Conservation (phyloP, 2,888 invertebrate species). For the Cheilosia impressa region DNA sequence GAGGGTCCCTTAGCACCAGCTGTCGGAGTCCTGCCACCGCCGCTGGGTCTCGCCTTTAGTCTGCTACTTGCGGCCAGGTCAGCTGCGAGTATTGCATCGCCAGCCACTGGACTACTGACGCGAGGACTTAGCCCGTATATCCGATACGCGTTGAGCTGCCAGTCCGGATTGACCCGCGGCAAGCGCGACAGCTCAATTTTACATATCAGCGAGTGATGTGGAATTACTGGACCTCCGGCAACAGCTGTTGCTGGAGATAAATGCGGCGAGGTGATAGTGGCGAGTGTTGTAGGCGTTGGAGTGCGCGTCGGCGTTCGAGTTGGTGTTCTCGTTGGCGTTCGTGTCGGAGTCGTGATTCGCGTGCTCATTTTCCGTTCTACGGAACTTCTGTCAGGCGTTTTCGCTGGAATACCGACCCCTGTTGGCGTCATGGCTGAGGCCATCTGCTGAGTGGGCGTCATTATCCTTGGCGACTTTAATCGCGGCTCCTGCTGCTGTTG, state of each 20-base stretch:
- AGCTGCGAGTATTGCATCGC: slow-evolving; percentile 69
- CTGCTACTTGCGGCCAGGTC: slow-evolving; percentile 64
- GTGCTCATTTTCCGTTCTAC: slow-evolving; percentile 77
- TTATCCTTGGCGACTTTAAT: slow-evolving; percentile 76
- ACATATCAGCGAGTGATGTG: slow-evolving; percentile 79
- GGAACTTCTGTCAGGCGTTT: slow-evolving; percentile 76
- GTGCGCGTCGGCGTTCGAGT: slow-evolving; percentile 79
- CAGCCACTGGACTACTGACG: slow-evolving; percentile 74
- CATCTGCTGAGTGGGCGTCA: slow-evolving; percentile 67
- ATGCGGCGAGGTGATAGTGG: slow-evolving; percentile 63
- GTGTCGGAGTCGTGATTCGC: slow-evolving; percentile 77
- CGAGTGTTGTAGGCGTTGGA: slow-evolving; percentile 78
- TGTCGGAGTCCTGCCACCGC: slow-evolving; percentile 55
- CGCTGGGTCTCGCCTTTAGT: slow-evolving; percentile 46
- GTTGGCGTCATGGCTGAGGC: slow-evolving; percentile 55
- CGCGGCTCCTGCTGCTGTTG: slow-evolving; percentile 67
- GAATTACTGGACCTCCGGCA: slow-evolving; percentile 61
- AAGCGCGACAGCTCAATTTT: slow-evolving; percentile 82
- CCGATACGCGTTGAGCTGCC: slow-evolving; percentile 80
- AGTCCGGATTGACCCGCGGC: slow-evolving; percentile 79
- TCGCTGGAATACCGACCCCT: slow-evolving; percentile 34
- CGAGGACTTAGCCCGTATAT: slow-evolving; percentile 77
- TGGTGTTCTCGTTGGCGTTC: slow-evolving; percentile 78
- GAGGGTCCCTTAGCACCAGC: slow-evolving; percentile 16
- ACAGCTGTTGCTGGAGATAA: slow-evolving; percentile 64